These are phyloP conservation scores for Plagodis dolabraria DNA, from an alignment of 2,888 invertebrate species.

Conservation along the genomic window DNA sequence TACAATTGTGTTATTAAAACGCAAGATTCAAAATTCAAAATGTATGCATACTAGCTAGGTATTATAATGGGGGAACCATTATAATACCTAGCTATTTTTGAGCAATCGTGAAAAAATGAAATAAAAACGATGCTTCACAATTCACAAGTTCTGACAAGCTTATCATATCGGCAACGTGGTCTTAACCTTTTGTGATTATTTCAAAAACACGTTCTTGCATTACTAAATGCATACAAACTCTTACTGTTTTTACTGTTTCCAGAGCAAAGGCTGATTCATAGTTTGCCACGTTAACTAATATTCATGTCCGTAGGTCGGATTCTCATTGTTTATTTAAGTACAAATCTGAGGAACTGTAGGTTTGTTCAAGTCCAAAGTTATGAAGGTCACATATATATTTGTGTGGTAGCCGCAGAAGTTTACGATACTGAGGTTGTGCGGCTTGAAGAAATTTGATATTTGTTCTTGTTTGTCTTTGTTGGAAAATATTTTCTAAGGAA, in stretches of 20 bases:
- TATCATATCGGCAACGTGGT: neutral
- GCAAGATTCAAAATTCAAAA: too few species aligned
- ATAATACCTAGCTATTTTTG: too few species aligned
- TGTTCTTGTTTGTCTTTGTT: slow-evolving; percentile 10
- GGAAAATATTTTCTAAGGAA: slow-evolving; percentile 4
- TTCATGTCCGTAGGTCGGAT: slow-evolving; percentile 25
- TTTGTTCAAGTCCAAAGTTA: slow-evolving; percentile 16
- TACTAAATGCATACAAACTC: neutral
- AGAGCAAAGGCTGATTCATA: slow-evolving; percentile 45
- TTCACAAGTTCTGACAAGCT: too few species aligned
- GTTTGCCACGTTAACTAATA: slow-evolving; percentile 37
- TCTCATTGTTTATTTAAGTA: slow-evolving; percentile 30
- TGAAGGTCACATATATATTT: slow-evolving; percentile 27
- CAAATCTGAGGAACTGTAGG: slow-evolving; percentile 23
- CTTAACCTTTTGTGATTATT: neutral
- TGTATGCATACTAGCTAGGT: too few species aligned
- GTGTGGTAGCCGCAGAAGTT: slow-evolving; percentile 17
- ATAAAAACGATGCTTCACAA: too few species aligned
- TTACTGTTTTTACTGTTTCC: slow-evolving; percentile 13
- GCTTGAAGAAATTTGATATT: slow-evolving; percentile 17
- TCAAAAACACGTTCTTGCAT: neutral
- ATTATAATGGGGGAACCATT: too few species aligned
- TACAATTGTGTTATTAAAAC: too few species aligned
- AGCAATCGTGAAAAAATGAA: too few species aligned
- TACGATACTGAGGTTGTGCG: slow-evolving; percentile 4